Base-by-base conservation (phyloP, 2,113 vertebrate species). In the Rhineura floridana region DNA sequence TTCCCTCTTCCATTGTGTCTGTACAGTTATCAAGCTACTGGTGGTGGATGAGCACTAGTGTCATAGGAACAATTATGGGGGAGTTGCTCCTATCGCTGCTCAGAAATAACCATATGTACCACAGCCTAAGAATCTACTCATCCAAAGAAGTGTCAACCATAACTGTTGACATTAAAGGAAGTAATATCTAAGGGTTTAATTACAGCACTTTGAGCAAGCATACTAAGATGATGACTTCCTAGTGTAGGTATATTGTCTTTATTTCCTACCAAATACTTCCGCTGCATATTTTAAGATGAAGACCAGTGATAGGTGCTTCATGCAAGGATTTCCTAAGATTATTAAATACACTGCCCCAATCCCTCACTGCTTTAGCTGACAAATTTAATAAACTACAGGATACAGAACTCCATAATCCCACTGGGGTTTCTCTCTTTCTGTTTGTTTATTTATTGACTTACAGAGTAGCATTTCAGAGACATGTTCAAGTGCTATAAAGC, bases 381-480 rank as follows among this genome's bases (percentile, higher is more conserved):
- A 96, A 96, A 95, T 91, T 92, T 95, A 97, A 97, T 96, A 96
- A 96, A 96, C 23, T 91, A 93, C 95, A 96, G 95, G 95, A 96
- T 95, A 92, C 90, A 95, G 96, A 96, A 88, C 83, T 90, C 88
- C 90, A 85, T 86, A 95, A 96, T 91, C 86, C 94, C 93, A 92
- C 83, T 91, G 93, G 92, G 94, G 93, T 94, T 94, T 89, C 52
- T 90, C 62, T 44, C 52, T 36, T 30, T 36, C 82, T 59, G 52
- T 87, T 72, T 87, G 62, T 87, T 90, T 91, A 91, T 93, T 92
- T 91, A 90, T 84, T 80, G 44, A 88, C 72, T 48, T 95, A 95
- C 90, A 94, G 94, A 95, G 91, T 95, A 97, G 93, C 92, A 94
- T 93, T 96, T 96, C 88, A 93, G 92, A 96, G 95, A 96, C 87